Base-by-base conservation (phyloP, 2,888 invertebrate genomes). In the Disparrhopalites patrizii region DNA sequence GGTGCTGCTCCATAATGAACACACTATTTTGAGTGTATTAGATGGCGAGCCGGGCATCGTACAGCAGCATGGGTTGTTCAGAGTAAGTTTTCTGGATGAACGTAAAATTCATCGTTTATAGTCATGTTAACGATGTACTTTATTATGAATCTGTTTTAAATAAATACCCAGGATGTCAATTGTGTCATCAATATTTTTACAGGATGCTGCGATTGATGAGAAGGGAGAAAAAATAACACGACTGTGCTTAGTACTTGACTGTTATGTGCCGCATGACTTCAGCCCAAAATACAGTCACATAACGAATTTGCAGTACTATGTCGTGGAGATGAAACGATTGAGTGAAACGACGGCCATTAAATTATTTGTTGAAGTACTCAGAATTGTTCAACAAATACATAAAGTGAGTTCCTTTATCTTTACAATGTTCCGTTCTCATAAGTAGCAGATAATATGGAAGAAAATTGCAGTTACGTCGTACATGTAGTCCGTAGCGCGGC, bases 1-100 rank as follows among this genome's bases (percentile, higher is more conserved):
- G 80, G 88, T 89, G 86, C 78, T 90, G 27, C 78, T 90, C 18
- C 88, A 89, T 75, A 89, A 88, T 0, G 90, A 90, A 77, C 88
- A 87, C 78, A 87, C 88, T 5, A 78, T 90, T 10, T 79, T 90
- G 38, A 87, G 87, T 3, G 78, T 89, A 62, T 80, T 90, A 28
- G 84, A 85, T 65, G 84, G 86, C 76, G 85, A 87, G 76, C 84
- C 85, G 72, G 89, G 90, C 23, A 87, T 90, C 13, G 85, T 89
- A 66, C 87, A 88, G 77, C 87, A 88, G 77, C 87, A 89, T 80
- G 89, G 87, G 36, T 81, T 90, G 69, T 89, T 87, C 77, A 88
- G 88, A 83, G 89, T 88, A 78, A 73, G 65, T 69, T n/a, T n/a
- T n/a, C n/a, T n/a, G n/a, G n/a, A n/a, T n/a, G n/a, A n/a, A n/a